Base-by-base conservation (phyloP, 2,797 vertebrate genomes). In the Danionella dracula region DNA sequence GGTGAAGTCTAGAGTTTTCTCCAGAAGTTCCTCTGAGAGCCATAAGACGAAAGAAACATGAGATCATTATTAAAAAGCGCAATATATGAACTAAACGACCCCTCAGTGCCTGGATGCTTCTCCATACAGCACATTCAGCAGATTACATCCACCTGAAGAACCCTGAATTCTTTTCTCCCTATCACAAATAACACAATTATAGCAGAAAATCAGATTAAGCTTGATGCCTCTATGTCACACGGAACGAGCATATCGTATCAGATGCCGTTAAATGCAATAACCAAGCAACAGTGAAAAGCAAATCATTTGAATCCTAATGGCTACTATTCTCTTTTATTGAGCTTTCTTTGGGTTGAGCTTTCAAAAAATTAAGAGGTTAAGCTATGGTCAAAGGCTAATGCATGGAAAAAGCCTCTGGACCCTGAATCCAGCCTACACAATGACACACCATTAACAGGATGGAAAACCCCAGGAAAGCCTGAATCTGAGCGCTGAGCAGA, bases 401-500 rank as follows among this genome's bases (percentile, higher is more conserved):
- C 74, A 78, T 83, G 76, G 78, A 78, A 81, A 74, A 78, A 82
- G 78, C 78, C 68, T 58, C 49, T 70, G 64, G 69, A 70, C 40
- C 69, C 78, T 54, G 72, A 81, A 78, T 84, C 78, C 79, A 80
- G 78, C 69, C 64, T 73, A 66, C 72, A 85, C 84, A 88, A 78
- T 85, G 85, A 82, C 83, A 85, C 84, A 65, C 71, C 79, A 80
- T 86, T 87, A 87, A 87, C 79, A 70, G 81, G 76, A 74, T 79
- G 71, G 76, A 61, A 76, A 75, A 82, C 78, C 54, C 60, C 71
- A 62, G 62, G 76, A 85, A 81, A 82, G 77, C 74, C 75, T 74
- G 44, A 41, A 82, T 81, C 79, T 63, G 70, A 81, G 78, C 72
- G 21, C 34, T 57, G 80, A 73, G 71, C 72, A 88, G 80, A 90